phyloP scores from a whole-genome alignment of 2,888 invertebrate species.

The Cactoblastis cactorum region DNA sequence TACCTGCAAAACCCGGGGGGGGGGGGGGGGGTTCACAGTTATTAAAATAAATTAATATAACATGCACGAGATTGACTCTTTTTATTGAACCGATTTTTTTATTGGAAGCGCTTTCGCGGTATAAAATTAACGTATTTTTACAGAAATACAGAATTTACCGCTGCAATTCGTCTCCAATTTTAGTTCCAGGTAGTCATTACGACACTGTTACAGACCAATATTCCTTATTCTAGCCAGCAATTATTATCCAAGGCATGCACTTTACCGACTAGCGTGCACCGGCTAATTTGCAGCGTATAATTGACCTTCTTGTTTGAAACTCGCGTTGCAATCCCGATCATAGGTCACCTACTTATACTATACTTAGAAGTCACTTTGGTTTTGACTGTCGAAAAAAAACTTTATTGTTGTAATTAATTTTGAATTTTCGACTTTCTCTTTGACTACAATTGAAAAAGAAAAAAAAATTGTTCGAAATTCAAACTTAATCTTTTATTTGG shows the following conservation, averaged over 20 bases:
- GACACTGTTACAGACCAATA: not conserved
- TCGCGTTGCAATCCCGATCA: slow-evolving; percentile 1
- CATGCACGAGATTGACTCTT: too few species aligned
- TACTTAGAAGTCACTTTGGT: slow-evolving; percentile 1
- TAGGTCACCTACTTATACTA: slow-evolving; percentile 10
- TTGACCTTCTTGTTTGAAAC: slow-evolving; percentile 2
- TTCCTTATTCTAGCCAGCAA: slow-evolving; percentile 3
- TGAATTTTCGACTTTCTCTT: not conserved
- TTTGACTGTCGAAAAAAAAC: not conserved
- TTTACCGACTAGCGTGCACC: slow-evolving; percentile 3
- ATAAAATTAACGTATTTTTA: too few species aligned
- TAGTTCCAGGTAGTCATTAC: not conserved
- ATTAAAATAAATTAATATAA: too few species aligned
- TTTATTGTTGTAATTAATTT: not conserved
- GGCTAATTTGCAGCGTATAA: slow-evolving; percentile 6
- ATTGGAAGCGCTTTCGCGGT: too few species aligned
- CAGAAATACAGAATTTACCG: not conserved
- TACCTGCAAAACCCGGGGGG: too few species aligned
- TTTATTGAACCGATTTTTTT: too few species aligned
- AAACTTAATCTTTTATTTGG: not conserved
- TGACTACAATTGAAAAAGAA: not conserved
- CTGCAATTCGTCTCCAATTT: not conserved
- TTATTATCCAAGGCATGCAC: slow-evolving; percentile 7
- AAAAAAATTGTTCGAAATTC: not conserved
- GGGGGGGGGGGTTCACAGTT: too few species aligned